A percentile compares a stretch with the other conserved stretches of the same genome.
Conservation (phyloP, 37 sponge, comb jelly and placozoan species). For the Halisarca cf. caerulea region DNA sequence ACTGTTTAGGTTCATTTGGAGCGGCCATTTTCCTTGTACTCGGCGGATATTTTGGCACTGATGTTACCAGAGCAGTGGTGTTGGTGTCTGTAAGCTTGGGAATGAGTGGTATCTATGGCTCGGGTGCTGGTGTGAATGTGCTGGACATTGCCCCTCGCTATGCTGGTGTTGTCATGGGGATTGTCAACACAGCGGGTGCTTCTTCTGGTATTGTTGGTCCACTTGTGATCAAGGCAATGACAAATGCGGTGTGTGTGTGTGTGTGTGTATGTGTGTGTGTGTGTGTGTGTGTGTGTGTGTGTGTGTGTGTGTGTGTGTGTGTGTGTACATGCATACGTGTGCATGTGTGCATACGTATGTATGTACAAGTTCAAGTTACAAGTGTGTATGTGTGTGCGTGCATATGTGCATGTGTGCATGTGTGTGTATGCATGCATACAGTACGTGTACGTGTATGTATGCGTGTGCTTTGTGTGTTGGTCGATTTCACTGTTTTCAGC, state of each 20-base stretch:
- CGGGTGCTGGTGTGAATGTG: constrained; percentile 76
- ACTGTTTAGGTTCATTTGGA: too few relatives aligned
- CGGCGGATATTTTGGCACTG: constrained; percentile 71
- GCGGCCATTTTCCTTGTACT: not conserved
- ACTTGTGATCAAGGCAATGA: constrained; percentile 69
- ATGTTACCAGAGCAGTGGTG: constrained; percentile 33
- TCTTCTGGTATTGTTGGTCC: constrained; percentile 87
- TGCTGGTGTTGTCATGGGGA: constrained; percentile 92
- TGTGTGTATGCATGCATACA: not conserved
- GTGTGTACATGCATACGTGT: constrained; percentile 10
- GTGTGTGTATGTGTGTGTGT: too few relatives aligned
- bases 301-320: constrained; percentile 31
- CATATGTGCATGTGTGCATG: constrained; percentile 5
- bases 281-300: not conserved
- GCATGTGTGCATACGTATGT: constrained; percentile 5
- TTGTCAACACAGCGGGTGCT: constrained; percentile 78
- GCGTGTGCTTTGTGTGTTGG: too few relatives aligned
- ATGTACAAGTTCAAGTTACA: not conserved
- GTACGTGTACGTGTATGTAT: not conserved
- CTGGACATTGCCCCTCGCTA: constrained; percentile 85
- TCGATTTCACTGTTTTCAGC: too few relatives aligned
- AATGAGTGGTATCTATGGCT: constrained; percentile 31
- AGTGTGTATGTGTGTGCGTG: not conserved
- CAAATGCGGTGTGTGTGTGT: constrained; percentile 43
- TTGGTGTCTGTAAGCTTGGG: constrained; percentile 68